phyloP scores from a whole-genome alignment of 2,888 invertebrate genomes.

The Hydriomena furcata region DNA sequence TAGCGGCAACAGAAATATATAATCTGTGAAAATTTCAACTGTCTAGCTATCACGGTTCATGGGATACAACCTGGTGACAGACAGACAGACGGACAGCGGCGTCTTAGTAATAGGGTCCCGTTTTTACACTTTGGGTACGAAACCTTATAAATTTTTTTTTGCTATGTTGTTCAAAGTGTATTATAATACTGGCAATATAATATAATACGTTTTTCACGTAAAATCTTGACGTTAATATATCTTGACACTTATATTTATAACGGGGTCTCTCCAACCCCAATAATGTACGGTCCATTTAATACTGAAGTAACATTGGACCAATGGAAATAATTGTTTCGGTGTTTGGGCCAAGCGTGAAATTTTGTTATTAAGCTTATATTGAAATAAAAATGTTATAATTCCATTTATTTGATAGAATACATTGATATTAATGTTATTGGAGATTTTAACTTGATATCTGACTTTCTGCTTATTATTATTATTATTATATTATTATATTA shows the following conservation, averaged over 20 bases:
- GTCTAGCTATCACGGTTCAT: too few relatives aligned
- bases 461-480: slow-evolving; percentile 1
- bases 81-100: too few relatives aligned
- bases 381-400: slow-evolving; percentile 22
- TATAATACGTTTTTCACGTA: slow-evolving; percentile 28
- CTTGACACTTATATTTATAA: slow-evolving; percentile 43
- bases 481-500: too few relatives aligned
- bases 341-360: slow-evolving; percentile 37
- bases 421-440: slow-evolving; percentile 4
- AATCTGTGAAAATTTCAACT: too few relatives aligned
- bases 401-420: slow-evolving; percentile 13
- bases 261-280: slow-evolving; percentile 46
- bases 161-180: not conserved
- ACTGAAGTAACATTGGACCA: slow-evolving; percentile 46
- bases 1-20: too few relatives aligned
- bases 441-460: not conserved
- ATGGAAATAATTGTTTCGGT: slow-evolving; percentile 54
- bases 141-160: too few relatives aligned
- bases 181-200: slow-evolving; percentile 19
- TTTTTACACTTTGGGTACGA: not conserved
- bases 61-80: too few relatives aligned
- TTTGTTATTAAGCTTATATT: slow-evolving; percentile 27
- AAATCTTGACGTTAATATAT: slow-evolving; percentile 32
- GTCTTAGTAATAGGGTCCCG: too few relatives aligned
- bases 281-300: slow-evolving; percentile 57